Evolutionary conservation across 2,797 vertebrate species (phyloP).

Genomic region (Benthosema pterotum): DNA sequence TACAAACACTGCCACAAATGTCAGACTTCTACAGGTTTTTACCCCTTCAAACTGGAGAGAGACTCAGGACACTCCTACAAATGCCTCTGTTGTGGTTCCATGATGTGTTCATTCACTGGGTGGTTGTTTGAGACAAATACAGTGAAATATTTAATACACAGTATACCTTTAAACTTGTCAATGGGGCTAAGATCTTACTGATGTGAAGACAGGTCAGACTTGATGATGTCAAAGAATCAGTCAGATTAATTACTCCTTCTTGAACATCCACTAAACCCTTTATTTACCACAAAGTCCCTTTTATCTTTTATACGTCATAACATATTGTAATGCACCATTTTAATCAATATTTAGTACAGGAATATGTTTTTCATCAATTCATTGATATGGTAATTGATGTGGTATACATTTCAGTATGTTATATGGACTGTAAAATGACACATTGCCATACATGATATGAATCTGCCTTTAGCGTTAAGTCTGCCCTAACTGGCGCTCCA

Average conservation of each 20-base stretch:
- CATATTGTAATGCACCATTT: background rate
- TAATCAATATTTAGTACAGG: background rate
- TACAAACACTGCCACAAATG: slow-evolving; percentile 57
- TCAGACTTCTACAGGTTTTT: slow-evolving; percentile 56
- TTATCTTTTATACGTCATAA: background rate
- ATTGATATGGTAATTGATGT: too few relatives aligned
- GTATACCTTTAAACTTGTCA: too few relatives aligned
- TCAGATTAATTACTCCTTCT: background rate
- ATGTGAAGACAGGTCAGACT: too few relatives aligned
- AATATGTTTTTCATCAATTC: background rate
- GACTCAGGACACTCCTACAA: slow-evolving; percentile 81
- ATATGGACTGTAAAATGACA: too few relatives aligned
- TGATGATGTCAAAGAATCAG: background rate
- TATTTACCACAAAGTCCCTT: background rate
- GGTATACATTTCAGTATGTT: background rate
- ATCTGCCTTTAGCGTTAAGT: slow-evolving; percentile 41
- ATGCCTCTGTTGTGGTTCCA: slow-evolving; percentile 21
- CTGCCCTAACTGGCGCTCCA: slow-evolving; percentile 40
- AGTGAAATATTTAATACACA: background rate
- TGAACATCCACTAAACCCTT: background rate
- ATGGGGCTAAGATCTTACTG: too few relatives aligned
- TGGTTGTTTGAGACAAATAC: background rate
- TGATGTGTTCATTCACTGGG: background rate
- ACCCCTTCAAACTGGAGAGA: slow-evolving; percentile 59
- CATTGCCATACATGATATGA: slow-evolving; percentile 62